Evolutionary conservation across 2,113 vertebrate species (phyloP), one percentile per base, ranked within the genome.

Genomic region (Melospiza georgiana): DNA sequence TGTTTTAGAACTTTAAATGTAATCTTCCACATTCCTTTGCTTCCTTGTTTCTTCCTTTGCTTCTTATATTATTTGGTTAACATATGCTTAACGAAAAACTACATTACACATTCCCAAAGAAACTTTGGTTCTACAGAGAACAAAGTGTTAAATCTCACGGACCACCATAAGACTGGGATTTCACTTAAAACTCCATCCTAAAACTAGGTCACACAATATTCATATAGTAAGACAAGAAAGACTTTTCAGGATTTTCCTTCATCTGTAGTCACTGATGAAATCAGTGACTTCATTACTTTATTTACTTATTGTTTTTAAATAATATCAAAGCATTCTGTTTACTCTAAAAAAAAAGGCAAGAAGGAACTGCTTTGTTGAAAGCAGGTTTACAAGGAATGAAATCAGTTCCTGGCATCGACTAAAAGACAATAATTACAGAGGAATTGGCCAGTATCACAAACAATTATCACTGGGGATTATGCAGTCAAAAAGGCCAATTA

Each of bases 391-490:
- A 80, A 94, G 57, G 71, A 97, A 43, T 78, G 16, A 96, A 96
- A 93, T 97, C 33, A 52, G 74, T 96, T 96, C 95, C 91, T 96
- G 75, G 58, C 94, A 95, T 97, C 96, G 96, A 98, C 97, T 97
- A 97, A 97, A 96, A 97, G 93, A 97, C 94, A 97, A 94, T 92
- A 96, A 96, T 96, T 95, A 97, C 96, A 95, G 77, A 96, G 87
- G 91, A 97, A 93, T 87, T 18, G 59, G 35, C 37, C 81, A 91
- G 72, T 95, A 89, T 73, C 94, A 97, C 94, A 98, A 97, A 97
- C 94, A 98, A 97, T 97, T 97, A 97, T 97, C 90, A 96, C 81
- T 97, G 89, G 74, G 97, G 95, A 97, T 97, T 96, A 89, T 9
- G 10, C 81, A 95, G 80, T 96, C 89, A 96, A 96, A 97, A 97